Conservation (phyloP, 2,113 vertebrate species). For the Malurus melanocephalus region DNA sequence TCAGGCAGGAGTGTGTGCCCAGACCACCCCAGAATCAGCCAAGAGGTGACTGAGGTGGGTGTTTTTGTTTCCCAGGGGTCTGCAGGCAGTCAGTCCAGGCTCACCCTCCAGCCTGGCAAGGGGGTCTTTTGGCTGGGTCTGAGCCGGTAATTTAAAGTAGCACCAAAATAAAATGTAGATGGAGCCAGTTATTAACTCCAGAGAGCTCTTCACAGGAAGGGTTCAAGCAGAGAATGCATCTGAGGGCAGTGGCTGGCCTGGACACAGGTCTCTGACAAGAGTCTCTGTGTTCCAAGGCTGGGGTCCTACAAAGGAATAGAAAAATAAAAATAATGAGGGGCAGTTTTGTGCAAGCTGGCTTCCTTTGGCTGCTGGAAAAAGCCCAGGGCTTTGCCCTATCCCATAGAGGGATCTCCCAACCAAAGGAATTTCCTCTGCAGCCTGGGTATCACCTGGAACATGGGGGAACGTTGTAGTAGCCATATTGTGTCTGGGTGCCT, state of each 20-base stretch:
- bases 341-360: background rate
- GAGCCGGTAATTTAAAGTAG: background rate
- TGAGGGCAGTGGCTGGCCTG: background rate
- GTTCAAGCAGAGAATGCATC: background rate
- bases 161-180: background rate
- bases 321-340: background rate
- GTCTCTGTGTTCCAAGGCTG: background rate
- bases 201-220: background rate
- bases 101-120: background rate
- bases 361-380: background rate
- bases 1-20: background rate
- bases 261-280: background rate
- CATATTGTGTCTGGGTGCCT: background rate
- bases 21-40: fast-evolving
- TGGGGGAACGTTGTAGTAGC: background rate
- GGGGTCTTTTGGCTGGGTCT: background rate
- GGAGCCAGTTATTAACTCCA: background rate
- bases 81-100: no score
- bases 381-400: background rate
- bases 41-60: background rate
- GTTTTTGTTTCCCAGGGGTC: background rate
- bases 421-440: background rate
- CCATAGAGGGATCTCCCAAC: background rate
- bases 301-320: background rate
- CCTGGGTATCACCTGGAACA: background rate